Percentiles rank a stretch among this genome's conserved stretches.
Conservation (phyloP, 2,888 invertebrate genomes). For the Drosophila neonasuta region DNA sequence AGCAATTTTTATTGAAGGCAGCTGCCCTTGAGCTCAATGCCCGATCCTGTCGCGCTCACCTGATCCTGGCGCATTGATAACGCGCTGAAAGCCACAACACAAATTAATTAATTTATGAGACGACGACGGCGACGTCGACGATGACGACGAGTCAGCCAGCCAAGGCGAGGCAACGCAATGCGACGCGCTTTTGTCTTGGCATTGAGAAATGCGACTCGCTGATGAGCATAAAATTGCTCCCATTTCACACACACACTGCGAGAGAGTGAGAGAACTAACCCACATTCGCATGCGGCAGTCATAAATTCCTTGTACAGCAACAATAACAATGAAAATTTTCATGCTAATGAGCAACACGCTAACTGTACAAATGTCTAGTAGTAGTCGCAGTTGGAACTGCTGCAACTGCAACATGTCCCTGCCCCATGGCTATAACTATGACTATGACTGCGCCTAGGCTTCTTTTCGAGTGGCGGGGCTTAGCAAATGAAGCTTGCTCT, state of each 20-base stretch:
- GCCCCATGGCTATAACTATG: conserved; percentile 1
- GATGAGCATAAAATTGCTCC: conserved; percentile 76
- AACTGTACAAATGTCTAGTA: conserved; percentile 67
- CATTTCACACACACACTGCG: conserved; percentile 33
- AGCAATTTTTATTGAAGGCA: conserved; percentile 75
- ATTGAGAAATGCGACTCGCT: conserved; percentile 71
- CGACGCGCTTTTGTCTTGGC: conserved; percentile 48
- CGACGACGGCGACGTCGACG: neutral
- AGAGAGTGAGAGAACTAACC: conserved; percentile 52
- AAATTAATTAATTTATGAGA: conserved; percentile 81
- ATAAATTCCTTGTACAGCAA: conserved; percentile 63
- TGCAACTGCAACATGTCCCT: conserved; percentile 32
- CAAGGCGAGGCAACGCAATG: conserved; percentile 4
- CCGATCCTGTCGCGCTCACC: conserved; percentile 41
- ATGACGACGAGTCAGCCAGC: neutral
- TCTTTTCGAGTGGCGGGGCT: conserved; percentile 42
- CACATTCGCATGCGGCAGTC: conserved; percentile 71
- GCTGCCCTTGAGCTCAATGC: conserved; percentile 65
- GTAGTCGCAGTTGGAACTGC: conserved; percentile 20
- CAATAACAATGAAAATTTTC: conserved; percentile 61
- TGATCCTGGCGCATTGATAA: conserved; percentile 68
- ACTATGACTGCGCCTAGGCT: conserved; percentile 31
- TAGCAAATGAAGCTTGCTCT: conserved; percentile 72
- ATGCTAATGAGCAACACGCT: conserved; percentile 76
- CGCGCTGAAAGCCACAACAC: conserved; percentile 77